These are phyloP conservation scores for Therioaphis trifolii DNA, from an alignment of 2,888 invertebrate genomes.

Conservation along the genomic window DNA sequence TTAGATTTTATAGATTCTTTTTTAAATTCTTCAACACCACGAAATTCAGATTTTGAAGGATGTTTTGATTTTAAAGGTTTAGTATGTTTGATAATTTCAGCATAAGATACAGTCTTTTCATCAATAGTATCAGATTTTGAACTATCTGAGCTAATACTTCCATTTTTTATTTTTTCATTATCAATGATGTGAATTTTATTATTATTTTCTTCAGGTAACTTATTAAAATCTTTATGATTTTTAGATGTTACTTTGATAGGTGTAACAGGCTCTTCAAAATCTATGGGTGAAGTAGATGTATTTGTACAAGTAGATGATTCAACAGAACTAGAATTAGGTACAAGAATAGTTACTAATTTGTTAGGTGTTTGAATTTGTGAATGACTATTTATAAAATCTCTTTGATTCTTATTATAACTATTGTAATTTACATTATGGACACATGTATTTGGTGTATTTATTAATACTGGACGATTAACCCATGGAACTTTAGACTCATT, in stretches of 20 bases:
- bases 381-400: slow-evolving; percentile 1
- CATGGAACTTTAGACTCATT: slow-evolving; percentile 27
- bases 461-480: slow-evolving; percentile 8
- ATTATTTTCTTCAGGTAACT: slow-evolving; percentile 54
- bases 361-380: slow-evolving; percentile 17
- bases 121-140: slow-evolving; percentile 44
- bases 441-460: slow-evolving; percentile 19
- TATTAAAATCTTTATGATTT: neutral
- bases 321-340: slow-evolving; percentile 21
- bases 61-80: slow-evolving; percentile 45
- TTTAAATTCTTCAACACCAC: slow-evolving; percentile 28
- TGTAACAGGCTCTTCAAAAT: slow-evolving; percentile 44
- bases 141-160: slow-evolving; percentile 34
- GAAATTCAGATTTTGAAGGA: neutral
- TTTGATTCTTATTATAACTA: slow-evolving; percentile 23
- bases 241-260: neutral
- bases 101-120: slow-evolving; percentile 52
- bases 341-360: slow-evolving; percentile 23
- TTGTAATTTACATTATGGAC: slow-evolving; percentile 30
- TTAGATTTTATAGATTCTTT: slow-evolving; percentile 32
- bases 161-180: neutral
- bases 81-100: slow-evolving; percentile 47
- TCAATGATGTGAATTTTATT: slow-evolving; percentile 29
- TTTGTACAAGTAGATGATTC: slow-evolving; percentile 41
- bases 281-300: slow-evolving; percentile 31